phyloP scores from a whole-genome alignment of 1,140 invertebrate species.

The Hypsibius dujardini region DNA sequence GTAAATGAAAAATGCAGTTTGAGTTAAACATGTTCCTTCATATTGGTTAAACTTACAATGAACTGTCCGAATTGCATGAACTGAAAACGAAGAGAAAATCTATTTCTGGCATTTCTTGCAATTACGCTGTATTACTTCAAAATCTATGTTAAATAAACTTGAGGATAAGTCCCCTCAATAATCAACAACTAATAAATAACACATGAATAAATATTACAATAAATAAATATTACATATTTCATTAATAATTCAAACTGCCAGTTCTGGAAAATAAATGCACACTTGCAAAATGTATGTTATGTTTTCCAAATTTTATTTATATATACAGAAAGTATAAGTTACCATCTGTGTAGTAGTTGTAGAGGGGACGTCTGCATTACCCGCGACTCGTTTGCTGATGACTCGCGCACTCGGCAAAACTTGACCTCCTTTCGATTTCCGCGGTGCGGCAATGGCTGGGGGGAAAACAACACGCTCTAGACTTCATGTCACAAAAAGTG shows the following conservation, averaged over 20 bases:
- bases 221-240: too few relatives aligned
- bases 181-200: too few relatives aligned
- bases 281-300: too few relatives aligned
- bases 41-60: constrained; percentile 5
- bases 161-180: too few relatives aligned
- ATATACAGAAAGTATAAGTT: neutral
- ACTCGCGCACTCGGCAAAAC: neutral
- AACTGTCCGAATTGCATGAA: constrained; percentile 17
- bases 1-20: neutral
- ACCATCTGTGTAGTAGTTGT: neutral
- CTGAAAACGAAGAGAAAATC: neutral
- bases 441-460: neutral
- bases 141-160: too few relatives aligned
- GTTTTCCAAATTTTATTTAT: neutral
- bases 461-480: too few relatives aligned
- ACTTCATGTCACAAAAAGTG: too few relatives aligned
- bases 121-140: too few relatives aligned
- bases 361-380: neutral
- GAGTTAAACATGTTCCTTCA: neutral
- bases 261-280: constrained; percentile 3
- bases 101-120: too few relatives aligned
- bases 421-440: neutral
- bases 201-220: too few relatives aligned
- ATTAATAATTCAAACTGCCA: neutral
- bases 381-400: constrained; percentile 13